Base-by-base conservation (phyloP, 2,113 vertebrate species). In the Nothocercus julius region DNA sequence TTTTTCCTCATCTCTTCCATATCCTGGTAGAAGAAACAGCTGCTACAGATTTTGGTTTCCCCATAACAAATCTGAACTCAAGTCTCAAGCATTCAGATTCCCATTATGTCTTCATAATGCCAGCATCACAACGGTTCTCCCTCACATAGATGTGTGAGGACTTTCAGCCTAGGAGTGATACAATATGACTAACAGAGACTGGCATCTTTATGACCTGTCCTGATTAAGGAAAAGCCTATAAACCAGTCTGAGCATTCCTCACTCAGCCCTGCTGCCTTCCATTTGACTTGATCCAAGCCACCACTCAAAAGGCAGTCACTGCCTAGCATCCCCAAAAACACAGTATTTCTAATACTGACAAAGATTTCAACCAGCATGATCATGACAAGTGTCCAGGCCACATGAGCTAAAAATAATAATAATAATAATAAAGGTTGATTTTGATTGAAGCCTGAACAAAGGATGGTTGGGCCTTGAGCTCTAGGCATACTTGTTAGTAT, bases 51-150 rank as follows among this genome's bases (percentile, higher is more conserved):
- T 86, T 68, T 90, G 69, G 16, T 56, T 84, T 75, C 63, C 74
- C 66, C 47, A 47, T 28, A 54, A 45, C 40, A 76, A 45, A 45
- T 13, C 13, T 45, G 22, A 44, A 44, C 32, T n/a, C 20, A 73
- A 72, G 58, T 9, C 44, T 40, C 16, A 80, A 91, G 63, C 24
- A 40, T 5, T 76, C n/a, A 16, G 27, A 73, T 20, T 73, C 74
- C 74, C 5, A 1, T 64, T 47, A 56, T 1, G 4, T 38, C 15
- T 36, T 54, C 54, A 64, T 64, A 82, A 85, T 0, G 0, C 1
- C 56, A 14, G 28, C 1, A 1, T 62, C 66, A 82, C 36, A 82
- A 42, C 1, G 8, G 5, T 79, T n/a, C 54, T 89, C 38, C 30
- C 66, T 40, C 44, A 22, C 30, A 77, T 12, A 36, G 32, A 79